Conservation (phyloP, 1,140 invertebrate species). For the Eumaeus atala region DNA sequence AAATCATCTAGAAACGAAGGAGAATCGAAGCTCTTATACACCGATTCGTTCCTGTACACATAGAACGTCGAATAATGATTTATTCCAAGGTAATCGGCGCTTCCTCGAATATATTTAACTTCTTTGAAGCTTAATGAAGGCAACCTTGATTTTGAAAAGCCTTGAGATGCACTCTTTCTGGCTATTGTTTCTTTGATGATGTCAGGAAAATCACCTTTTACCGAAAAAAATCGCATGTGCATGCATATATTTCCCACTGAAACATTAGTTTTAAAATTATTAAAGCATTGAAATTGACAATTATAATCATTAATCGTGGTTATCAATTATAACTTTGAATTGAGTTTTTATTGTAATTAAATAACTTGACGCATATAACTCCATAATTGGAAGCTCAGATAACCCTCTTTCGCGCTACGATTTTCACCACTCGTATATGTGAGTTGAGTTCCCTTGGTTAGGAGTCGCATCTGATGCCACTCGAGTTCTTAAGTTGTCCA, state of each 20-base stretch:
- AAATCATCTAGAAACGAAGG: constrained; percentile 26
- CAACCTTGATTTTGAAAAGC: constrained; percentile 52
- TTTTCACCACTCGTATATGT: no score
- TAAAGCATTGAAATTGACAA: no score
- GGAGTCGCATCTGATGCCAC: no score
- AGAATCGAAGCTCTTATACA: constrained; percentile 4
- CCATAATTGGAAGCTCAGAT: no score
- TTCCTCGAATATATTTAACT: constrained; percentile 41
- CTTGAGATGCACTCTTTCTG: constrained; percentile 63
- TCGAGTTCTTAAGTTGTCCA: no score
- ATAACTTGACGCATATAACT: no score
- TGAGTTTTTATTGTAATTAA: no score
- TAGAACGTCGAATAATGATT: constrained; percentile 74
- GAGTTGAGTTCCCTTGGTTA: no score
- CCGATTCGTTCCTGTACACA: constrained; percentile 46
- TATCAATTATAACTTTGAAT: no score
- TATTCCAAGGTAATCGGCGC: constrained; percentile 76
- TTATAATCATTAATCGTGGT: no score
- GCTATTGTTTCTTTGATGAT: constrained; percentile 71
- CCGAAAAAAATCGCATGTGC: constrained; percentile 73
- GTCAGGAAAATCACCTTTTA: constrained; percentile 75
- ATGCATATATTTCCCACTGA: constrained; percentile 36
- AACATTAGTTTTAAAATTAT: constrained; percentile 18
- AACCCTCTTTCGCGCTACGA: no score
- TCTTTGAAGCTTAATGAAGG: constrained; percentile 53